Base-by-base conservation (phyloP, 2,888 invertebrate species). In the Crepidodera aurea region DNA sequence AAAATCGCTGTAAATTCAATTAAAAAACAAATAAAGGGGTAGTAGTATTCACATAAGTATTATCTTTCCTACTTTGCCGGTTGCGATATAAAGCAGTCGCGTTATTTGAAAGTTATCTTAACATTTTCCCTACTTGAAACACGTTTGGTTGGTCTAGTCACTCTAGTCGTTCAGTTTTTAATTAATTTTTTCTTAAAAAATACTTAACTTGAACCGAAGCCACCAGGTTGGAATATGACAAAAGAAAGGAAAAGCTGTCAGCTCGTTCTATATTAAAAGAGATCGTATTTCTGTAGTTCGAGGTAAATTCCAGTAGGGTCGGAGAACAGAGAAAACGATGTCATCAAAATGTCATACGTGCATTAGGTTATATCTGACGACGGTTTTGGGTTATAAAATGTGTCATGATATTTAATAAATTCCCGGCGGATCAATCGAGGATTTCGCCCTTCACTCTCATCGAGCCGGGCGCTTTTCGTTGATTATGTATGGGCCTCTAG, bases 401-500 rank as follows among this genome's bases (percentile, higher is more conserved):
- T 64, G 62, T 69, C 70, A 63, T 65, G 66, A 67, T 70, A 69
- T 70, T 71, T 73, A 73, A 73, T 73, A 71, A 65, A 68, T 59
- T 67, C 73, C 73, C 69, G 19, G 16, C 25, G 72, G 73, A 69
- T 71, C 69, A 65, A 71, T 72, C 64, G 65, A 55, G 60, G 44
- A 51, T 59, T 60, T 19, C 16, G 32, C 57, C 61, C 67, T 68
- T 69, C 69, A 62, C 54, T 64, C 62, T 65, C 65, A 64, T 65
- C 59, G 62, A 67, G 60, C 56, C 65, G 59, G 58, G 64, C 67
- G 64, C 62, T 68, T 71, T 65, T 65, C 60, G 58, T 64, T 69
- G 70, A 73, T 73, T 73, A 74, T 71, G 65, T 71, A 73, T 71
- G 46, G 70, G 54, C 18, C 73, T 68, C 60, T 46, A 13, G 74